Evolutionary conservation across 2,113 vertebrate species (phyloP).

Genomic region (Sigmodon hispidus): DNA sequence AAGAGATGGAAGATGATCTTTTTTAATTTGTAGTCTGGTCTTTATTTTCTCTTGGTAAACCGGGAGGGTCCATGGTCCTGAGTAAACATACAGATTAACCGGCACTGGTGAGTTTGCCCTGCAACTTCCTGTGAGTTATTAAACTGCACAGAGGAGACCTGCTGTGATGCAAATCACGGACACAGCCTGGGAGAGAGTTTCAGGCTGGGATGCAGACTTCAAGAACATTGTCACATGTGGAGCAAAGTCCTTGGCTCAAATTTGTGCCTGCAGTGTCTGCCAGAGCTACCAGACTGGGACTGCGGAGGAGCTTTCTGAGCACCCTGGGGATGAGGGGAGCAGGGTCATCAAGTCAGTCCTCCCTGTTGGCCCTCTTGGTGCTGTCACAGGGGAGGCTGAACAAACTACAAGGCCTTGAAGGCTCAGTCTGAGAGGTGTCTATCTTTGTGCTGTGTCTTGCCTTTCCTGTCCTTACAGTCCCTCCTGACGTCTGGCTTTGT

Average conservation of each 20-base stretch:
- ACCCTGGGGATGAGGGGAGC: neutral
- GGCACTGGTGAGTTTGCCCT: neutral
- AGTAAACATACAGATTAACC: neutral
- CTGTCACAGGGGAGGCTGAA: neutral
- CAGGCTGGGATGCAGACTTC: neutral
- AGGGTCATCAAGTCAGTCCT: neutral
- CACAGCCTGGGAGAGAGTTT: neutral
- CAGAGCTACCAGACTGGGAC: neutral
- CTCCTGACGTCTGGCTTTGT: slow-evolving; percentile 19
- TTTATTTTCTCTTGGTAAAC: neutral
- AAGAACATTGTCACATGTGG: neutral
- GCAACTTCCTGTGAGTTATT: neutral
- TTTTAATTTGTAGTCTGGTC: neutral
- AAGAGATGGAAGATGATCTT: neutral
- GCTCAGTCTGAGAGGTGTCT: neutral
- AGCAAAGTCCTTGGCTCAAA: neutral
- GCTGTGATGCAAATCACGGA: neutral
- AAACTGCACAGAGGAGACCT: neutral
- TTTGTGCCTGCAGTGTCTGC: neutral
- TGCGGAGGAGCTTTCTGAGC: neutral
- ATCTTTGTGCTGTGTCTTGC: neutral
- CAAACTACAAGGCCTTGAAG: neutral
- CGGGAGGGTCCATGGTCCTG: neutral
- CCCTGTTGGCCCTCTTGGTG: no score
- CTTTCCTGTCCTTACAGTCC: neutral